phyloP scores from a whole-genome alignment of 1,140 invertebrate genomes.

The Galleria mellonella region DNA sequence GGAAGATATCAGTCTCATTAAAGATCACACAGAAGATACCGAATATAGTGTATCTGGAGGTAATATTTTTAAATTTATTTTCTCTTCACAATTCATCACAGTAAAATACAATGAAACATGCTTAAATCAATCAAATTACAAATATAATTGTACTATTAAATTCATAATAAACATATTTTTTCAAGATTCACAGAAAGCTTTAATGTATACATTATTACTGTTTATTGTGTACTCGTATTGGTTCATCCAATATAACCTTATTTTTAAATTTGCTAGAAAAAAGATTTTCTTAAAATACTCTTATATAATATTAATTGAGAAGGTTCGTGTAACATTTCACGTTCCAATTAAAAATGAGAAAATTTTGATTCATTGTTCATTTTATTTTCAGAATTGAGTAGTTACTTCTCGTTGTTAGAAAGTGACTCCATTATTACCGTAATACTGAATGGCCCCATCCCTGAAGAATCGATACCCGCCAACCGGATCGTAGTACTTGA shows the following conservation, averaged over 20 bases:
- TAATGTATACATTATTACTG: no score
- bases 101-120: no score
- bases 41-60: slow-evolving; percentile 28
- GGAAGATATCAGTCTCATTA: slow-evolving; percentile 25
- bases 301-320: no score
- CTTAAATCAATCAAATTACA: no score
- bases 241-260: no score
- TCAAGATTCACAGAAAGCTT: no score
- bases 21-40: slow-evolving; percentile 21
- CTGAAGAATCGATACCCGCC: slow-evolving; percentile 16
- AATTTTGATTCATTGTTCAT: background rate
- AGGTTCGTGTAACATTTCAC: background rate
- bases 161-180: no score
- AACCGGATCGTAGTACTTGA: slow-evolving; percentile 24
- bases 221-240: no score
- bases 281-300: no score
- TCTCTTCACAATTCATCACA: no score
- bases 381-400: slow-evolving; percentile 14
- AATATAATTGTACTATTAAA: slow-evolving; percentile 2
- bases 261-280: no score
- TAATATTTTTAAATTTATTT: slow-evolving; percentile 5
- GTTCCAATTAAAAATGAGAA: no score
- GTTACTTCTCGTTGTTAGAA: slow-evolving; percentile 5
- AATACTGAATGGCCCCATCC: slow-evolving; percentile 5
- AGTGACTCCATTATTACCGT: slow-evolving; percentile 12